Evolutionary conservation across 2,113 vertebrate genomes (phyloP).

Genomic region (Stictonetta naevosa): DNA sequence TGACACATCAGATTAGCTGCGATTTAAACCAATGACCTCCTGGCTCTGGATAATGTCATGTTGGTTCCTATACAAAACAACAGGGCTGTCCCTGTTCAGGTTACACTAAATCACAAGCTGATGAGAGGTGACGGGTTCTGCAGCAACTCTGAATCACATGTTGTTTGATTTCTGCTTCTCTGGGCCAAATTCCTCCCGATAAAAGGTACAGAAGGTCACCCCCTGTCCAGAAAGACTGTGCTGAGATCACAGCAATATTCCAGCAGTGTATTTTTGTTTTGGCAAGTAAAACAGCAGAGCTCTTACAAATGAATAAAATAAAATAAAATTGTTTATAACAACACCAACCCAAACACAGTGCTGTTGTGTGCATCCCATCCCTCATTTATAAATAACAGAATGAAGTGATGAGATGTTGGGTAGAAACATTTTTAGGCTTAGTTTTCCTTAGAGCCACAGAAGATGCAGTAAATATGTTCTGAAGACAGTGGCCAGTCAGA

Average conservation of each 20-base stretch:
- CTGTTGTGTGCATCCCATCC: neutral
- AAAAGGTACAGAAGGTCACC: constrained; percentile 55
- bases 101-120: constrained; percentile 72
- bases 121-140: constrained; percentile 63
- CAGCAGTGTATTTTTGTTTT: constrained; percentile 18
- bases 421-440: neutral
- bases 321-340: neutral
- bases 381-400: neutral
- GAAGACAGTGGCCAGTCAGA: neutral
- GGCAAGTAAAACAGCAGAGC: neutral
- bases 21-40: constrained; percentile 75
- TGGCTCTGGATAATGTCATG: constrained; percentile 71
- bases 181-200: constrained; percentile 55
- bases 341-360: neutral
- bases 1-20: constrained; percentile 74
- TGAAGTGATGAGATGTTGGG: neutral
- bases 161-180: constrained; percentile 62
- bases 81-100: constrained; percentile 54
- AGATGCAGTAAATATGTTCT: neutral
- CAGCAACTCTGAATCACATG: constrained; percentile 52
- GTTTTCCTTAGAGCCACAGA: neutral
- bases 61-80: constrained; percentile 62
- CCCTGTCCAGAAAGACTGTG: constrained; percentile 23
- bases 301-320: neutral
- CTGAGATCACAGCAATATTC: constrained; percentile 17